These are phyloP conservation scores for Biston stratarius DNA, from an alignment of 2,888 invertebrate genomes.

Conservation along the genomic window DNA sequence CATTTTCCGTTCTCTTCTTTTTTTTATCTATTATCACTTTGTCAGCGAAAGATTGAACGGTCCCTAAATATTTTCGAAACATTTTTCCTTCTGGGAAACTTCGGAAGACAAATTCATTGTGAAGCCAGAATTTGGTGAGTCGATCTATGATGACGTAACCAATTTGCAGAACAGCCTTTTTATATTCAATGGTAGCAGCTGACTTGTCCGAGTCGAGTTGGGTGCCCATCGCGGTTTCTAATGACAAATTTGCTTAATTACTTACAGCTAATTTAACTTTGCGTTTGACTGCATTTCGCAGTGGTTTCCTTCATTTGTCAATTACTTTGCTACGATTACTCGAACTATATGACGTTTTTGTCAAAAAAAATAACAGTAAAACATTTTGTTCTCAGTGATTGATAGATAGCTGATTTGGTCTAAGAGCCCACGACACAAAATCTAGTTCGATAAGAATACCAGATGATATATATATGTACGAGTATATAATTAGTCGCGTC, in stretches of 20 bases:
- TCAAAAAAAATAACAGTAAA: too few species aligned
- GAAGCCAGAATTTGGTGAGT: slow-evolving; percentile 84
- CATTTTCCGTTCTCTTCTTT: slow-evolving; percentile 41
- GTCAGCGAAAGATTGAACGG: slow-evolving; percentile 83
- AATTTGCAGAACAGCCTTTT: slow-evolving; percentile 75
- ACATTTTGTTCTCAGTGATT: too few species aligned
- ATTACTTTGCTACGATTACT: neutral
- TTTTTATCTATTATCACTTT: slow-evolving; percentile 83
- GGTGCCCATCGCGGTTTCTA: slow-evolving; percentile 88
- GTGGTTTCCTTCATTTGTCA: neutral
- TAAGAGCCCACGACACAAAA: too few species aligned
- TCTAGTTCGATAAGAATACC: too few species aligned
- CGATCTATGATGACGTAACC: slow-evolving; percentile 59
- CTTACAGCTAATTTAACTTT: neutral
- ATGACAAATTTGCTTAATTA: slow-evolving; percentile 7
- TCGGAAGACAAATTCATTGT: slow-evolving; percentile 81
- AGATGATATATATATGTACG: too few species aligned
- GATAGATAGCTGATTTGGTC: too few species aligned
- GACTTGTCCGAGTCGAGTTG: slow-evolving; percentile 74
- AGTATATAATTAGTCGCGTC: too few species aligned
- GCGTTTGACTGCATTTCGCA: neutral
- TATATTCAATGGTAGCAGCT: slow-evolving; percentile 74
- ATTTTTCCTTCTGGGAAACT: slow-evolving; percentile 71
- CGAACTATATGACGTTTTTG: too few species aligned
- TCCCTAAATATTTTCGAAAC: slow-evolving; percentile 75